Evolutionary conservation across 2,888 invertebrate species (phyloP), one percentile per base, ranked within the genome.

Genomic region (Drosophila parthenogenetica): DNA sequence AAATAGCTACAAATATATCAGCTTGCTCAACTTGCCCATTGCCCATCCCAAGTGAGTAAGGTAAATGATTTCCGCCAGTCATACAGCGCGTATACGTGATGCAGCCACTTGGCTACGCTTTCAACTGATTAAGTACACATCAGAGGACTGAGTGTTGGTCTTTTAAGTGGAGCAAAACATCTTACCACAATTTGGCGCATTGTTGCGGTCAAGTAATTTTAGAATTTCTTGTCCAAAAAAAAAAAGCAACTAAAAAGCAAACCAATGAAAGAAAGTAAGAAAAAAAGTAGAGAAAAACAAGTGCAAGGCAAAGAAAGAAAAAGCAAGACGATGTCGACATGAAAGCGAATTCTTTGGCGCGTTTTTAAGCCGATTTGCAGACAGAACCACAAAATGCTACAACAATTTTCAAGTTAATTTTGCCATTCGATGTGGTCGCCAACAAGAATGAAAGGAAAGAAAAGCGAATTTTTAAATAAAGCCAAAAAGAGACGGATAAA

Each of bases 191-290:
- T 83, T 84, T 76, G 63, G 50, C 78, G 80, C 78, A 75, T 78
- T 85, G 76, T 80, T 83, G 83, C 81, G 83, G 86, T 83, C 83
- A 83, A 85, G 66, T 66, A 73, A 78, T 66, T 82, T 77, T 55
- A 76, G 83, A 82, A 83, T 78, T 64, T 66, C 57, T 62, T 62
- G 22, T 17, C 53, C 54, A 68, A 72, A 57, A 43, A 29, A 59
- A 49, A 46, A 48, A 65, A 53, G 53, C 53, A 66, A 64, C 54
- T 42, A 14, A 54, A 37, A 69, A 64, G 54, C 42, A 14, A 54
- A 37, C 51, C 14, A 29, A 40, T n/a, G 45, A 46, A 37, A 40
- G 46, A 32, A 29, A 49, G 55, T 39, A 54, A 39, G 35, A 55
- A 5, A 25, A 22, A 22, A 50, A 46, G 43, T 45, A 46, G 57